Base-by-base conservation (phyloP, 2,888 invertebrate genomes). In the Thyatira batis region DNA sequence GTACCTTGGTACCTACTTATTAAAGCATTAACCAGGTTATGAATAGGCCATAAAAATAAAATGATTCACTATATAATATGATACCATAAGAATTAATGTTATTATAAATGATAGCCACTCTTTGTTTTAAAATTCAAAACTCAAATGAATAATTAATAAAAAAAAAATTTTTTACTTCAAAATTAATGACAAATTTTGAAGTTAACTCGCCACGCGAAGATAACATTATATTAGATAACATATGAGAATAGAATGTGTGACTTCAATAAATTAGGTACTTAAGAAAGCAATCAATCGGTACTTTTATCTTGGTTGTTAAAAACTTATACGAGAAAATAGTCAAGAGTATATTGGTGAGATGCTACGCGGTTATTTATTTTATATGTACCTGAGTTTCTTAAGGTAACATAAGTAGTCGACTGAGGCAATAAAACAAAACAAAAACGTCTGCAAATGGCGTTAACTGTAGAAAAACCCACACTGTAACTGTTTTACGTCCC, bases 181-280 rank as follows among this genome's bases (percentile, higher is more conserved):
- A n/a, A n/a, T n/a, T n/a, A n/a, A n/a, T n/a, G n/a, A n/a, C n/a
- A n/a, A n/a, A n/a, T n/a, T n/a, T n/a, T n/a, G n/a, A n/a, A n/a
- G n/a, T 46, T 46, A 25, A 46, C 25, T 21, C 67, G 63, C 63
- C 71, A 64, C 65, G 70, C 70, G 70, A 70, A 72, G 70, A 70
- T 65, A 45, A 49, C 54, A 57, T 77, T 69, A 67, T 66, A 73
- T 73, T 70, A n/a, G n/a, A n/a, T n/a, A 70, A 67, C 60, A 13
- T 13, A 48, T 46, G 25, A 49, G 20, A 20, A 8, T 20, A 30
- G 44, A 3, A 25, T 13, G 25, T 21, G 45, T 10, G 20, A 20
- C 43, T 20, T 11, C 10, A 44, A 44, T 4, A 21, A 44, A 3
- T 11, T 20, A 20, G 8, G 1, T n/a, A 33, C 13, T 39, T 4